Conservation (phyloP, 2,113 vertebrate genomes). For the Python bivittatus region DNA sequence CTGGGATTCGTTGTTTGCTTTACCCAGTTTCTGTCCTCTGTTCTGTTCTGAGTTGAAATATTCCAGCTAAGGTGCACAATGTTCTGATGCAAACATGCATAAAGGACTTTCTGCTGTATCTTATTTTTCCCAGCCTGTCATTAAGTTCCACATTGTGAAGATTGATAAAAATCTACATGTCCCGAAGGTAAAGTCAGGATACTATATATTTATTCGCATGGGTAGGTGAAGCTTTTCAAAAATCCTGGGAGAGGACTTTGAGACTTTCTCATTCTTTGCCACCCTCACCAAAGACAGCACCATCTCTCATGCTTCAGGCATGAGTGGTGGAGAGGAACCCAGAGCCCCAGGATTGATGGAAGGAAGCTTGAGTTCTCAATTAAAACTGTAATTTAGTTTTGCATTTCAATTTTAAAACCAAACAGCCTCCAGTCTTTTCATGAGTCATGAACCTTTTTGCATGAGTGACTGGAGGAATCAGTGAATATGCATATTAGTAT, state of each 20-base stretch:
- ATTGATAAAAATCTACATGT: slow-evolving; percentile 5
- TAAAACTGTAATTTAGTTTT: slow-evolving; percentile 64
- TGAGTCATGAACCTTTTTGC: slow-evolving; percentile 54
- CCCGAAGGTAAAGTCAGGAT: neutral
- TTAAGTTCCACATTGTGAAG: neutral
- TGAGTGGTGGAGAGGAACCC: slow-evolving; percentile 25
- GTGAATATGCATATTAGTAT: slow-evolving; percentile 33
- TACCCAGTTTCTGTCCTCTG: neutral
- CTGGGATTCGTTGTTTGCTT: neutral
- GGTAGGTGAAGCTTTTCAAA: slow-evolving; percentile 33
- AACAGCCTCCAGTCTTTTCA: slow-evolving; percentile 49
- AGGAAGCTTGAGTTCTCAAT: slow-evolving; percentile 49
- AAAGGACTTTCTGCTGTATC: neutral
- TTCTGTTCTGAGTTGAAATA: neutral
- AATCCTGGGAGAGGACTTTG: slow-evolving; percentile 21
- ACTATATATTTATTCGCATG: neutral
- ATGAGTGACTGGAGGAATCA: slow-evolving; percentile 45
- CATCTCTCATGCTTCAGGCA: slow-evolving; percentile 14
- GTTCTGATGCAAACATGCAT: neutral
- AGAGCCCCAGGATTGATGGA: slow-evolving; percentile 28
- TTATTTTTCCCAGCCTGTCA: neutral
- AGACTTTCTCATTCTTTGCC: slow-evolving; percentile 6
- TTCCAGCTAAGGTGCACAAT: neutral
- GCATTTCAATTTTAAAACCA: slow-evolving; percentile 52
- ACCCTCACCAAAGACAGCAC: neutral